Evolutionary conservation across 1,140 invertebrate species (phyloP), one percentile per base, ranked within the genome.

Genomic region (Drosophila biarmipes): DNA sequence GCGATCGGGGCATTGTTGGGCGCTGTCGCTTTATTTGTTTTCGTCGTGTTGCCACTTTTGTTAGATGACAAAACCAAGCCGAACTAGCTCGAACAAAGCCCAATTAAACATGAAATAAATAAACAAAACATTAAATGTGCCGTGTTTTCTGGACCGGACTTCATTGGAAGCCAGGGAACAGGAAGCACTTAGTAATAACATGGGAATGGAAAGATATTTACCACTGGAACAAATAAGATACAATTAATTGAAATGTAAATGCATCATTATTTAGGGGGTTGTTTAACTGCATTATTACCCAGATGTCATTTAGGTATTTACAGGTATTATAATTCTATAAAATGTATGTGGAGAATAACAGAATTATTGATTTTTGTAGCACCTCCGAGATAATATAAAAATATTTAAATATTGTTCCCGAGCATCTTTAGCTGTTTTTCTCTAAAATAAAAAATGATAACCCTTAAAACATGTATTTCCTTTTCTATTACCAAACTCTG

Each of bases 1-100:
- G n/a, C n/a, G 24, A 69, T 69, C 62, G 66, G 7, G 46, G 66
- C 66, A 68, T 68, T 66, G 66, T 66, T 53, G 40, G 24, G 31
- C 62, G 34, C 7, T 31, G 58, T 57, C 27, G 17, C 6, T 56
- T 57, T 56, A 29, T 40, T 61, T 61, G 40, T 45, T 35, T 35
- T 31, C 21, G 12, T 21, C 5, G n/a, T 14, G n/a, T 37, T 19
- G 29, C 27, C 38, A 17, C 15, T 42, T 55, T 55, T 42, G 37
- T 54, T 31, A 1, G 29, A 67, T 45, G 38, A 29, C 37, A 37
- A 63, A 64, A 63, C 43, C 15, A 43, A 35, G 40, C 38, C 14
- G 45, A 68, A 66, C 46, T 53, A 51, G 63, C 52, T 67, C 35
- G 6, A 51, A 64, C 29, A 51, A 68, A 45, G 38, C 3, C 10